Base-by-base conservation (phyloP, 2,113 vertebrate species). In the Syngnathus scovelli region DNA sequence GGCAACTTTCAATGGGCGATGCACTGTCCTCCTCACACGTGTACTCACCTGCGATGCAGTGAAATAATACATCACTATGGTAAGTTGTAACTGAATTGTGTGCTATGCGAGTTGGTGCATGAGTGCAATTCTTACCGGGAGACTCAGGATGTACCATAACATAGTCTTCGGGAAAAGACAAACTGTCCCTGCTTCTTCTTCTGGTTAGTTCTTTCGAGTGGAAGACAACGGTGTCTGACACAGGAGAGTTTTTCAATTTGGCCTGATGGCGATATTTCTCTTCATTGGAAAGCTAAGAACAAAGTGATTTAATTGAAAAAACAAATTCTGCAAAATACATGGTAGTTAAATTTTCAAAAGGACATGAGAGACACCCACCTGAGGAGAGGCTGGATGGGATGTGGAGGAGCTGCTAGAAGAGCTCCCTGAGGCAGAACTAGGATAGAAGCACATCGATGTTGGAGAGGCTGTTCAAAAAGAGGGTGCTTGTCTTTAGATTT, bases 111-210 rank as follows among this genome's bases (percentile, higher is more conserved):
- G 3, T 15, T 27, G 27, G 49, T 52, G 16, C 3, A 10, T 18
- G 21, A 19, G 15, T 49, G n/a, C 41, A 46, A 61, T 41, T 71
- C 92, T 89, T 89, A 96, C 95, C 91, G 89, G 92, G 88, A 78
- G 92, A 93, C 84, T 94, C 93, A 5, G 90, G 92, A 0, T 94
- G 93, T 71, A 98, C 93, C 92, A 99, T 93, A 55, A 99, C 94
- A 0, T 94, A 99, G 77, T 98, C 96, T 0, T 97, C 95, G 0
- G 91, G 92, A 84, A 93, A 93, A 2, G 92, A 93, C n/a, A 92
- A 93, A 0, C 86, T 92, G 33, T 90, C 93, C 85, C 91, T 93
- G 68, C 87, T 89, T 74, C 93, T 93, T 83, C 90, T 92, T 70
- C 54, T 78, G 67, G 83, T 92, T 0, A 89, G 93, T 55, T 93